Evolutionary conservation across 2,888 invertebrate genomes (phyloP), one percentile per base, ranked within the genome.

Genomic region (Eupithecia centaureata): DNA sequence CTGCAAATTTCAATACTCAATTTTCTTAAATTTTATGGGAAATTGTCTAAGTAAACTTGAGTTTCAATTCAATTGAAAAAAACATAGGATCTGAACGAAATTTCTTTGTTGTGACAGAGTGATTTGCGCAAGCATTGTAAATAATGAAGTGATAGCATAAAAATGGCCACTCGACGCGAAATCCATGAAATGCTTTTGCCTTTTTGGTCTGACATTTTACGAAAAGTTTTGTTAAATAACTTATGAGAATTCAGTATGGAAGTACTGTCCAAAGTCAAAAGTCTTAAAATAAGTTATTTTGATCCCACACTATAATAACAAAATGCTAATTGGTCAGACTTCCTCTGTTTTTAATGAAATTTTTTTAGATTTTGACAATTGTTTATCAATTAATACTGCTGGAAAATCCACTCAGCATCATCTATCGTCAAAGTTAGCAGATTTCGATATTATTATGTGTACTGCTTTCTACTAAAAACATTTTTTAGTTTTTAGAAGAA

Each of bases 141-240:
- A 57, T 57, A 30, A n/a, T 13, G 10, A 57, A 57, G 57, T 5
- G 10, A 57, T 57, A 33, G 57, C 57, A 57, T 57, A 57, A 57
- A 32, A 57, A 28, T 33, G 5, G 18, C 18, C 57, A 33, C 32
- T 10, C 15, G 1, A 32, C 57, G 32, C 30, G 32, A 22, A 12
- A 57, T 57, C 12, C 12, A 13, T 18, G 18, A 32, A 57, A 12
- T 32, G 30, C 57, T 57, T 57, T 57, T 57, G 52, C 27, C 27
- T 52, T 52, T 52, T 52, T 52, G 52, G 52, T 52, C 27, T 25
- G 5, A 10, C 4, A 12, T 52, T 52, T 52, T 22, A 42, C 42
- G 7, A 2, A 18, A 10, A 22, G 12, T 12, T 47, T 42, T 47
- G 10, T n/a, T n/a, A n/a, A n/a, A n/a, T n/a, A n/a, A n/a, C n/a